Base-by-base conservation (phyloP, 2,888 invertebrate species). In the Ichneumoninae sp. region DNA sequence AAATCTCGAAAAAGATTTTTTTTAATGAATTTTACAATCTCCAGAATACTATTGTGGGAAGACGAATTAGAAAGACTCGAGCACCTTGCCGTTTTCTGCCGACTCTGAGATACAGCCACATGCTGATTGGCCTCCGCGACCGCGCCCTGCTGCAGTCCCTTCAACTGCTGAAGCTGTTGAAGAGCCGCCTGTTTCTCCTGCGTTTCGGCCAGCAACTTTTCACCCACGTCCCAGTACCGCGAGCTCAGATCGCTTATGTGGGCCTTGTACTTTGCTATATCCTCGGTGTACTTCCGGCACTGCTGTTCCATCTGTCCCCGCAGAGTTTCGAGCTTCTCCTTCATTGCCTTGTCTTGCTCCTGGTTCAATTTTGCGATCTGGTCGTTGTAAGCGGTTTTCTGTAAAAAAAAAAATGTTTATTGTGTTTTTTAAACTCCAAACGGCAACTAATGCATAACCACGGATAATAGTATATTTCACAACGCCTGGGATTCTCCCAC, bases 221-320 rank as follows among this genome's bases (percentile, higher is more conserved):
- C 96, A 0, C 95, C 95, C 0, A 96, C 95, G 52, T 93, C 94
- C 96, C 96, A 96, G 82, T 95, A 92, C 88, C 96, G 95, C 0
- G 95, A 94, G 8, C 95, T 95, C 73, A 96, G 89, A 22, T 88
- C 94, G 89, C 93, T 93, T 88, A 95, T 94, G 81, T 95, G 95
- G n/a, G 95, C 94, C 66, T 95, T 94, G 26, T 95, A 95, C 78
- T 94, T 95, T n/a, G 93, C 89, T 73, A 93, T 89, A 77, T 93
- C 93, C 22, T 93, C 92, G 3, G 90, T 88, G 71, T 91, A 93
- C 79, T 91, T 93, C 57, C 88, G 90, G 81, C 90, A 94, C 74
- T 91, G 93, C 63, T 88, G 87, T 82, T 92, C 92, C 90, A 92
- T 91, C 88, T 91, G 93, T 65, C 26, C 81, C 68, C 88, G 88